Evolutionary conservation across 2,888 invertebrate genomes (phyloP).

Genomic region (Drosophila neotestacea): DNA sequence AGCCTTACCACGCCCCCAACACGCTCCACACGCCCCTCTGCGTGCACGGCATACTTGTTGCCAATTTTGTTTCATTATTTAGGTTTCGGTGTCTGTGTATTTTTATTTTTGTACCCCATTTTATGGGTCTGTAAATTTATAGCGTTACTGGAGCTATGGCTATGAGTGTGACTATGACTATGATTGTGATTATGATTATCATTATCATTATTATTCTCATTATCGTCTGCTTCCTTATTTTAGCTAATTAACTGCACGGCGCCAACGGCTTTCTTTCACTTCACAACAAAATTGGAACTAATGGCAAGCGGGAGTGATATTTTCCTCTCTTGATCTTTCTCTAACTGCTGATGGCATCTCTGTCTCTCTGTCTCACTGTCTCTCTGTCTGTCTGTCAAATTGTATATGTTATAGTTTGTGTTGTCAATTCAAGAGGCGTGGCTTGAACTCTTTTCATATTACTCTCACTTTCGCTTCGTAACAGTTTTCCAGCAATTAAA

Average conservation of each 20-base stretch:
- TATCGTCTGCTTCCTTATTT: slow-evolving; percentile 76
- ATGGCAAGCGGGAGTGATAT: slow-evolving; percentile 36
- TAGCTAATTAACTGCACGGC: slow-evolving; percentile 65
- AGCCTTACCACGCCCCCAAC: slow-evolving; percentile 10
- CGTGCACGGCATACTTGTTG: slow-evolving; percentile 54
- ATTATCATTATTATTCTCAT: slow-evolving; percentile 62
- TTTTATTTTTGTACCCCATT: slow-evolving; percentile 10
- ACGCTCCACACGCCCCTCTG: slow-evolving; percentile 7
- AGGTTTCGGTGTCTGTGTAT: slow-evolving; percentile 73
- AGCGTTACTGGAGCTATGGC: slow-evolving; percentile 43
- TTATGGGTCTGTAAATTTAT: slow-evolving; percentile 71
- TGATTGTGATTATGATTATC: slow-evolving; percentile 29
- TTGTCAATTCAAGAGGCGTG: slow-evolving; percentile 35
- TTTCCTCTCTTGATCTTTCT: background rate
- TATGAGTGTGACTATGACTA: background rate
- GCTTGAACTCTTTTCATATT: slow-evolving; percentile 31
- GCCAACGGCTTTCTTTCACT: slow-evolving; percentile 57
- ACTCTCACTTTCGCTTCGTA: slow-evolving; percentile 67
- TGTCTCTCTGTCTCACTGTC: slow-evolving; percentile 21
- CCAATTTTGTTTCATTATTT: slow-evolving; percentile 55
- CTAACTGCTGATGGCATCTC: slow-evolving; percentile 1
- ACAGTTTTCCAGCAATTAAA: slow-evolving; percentile 59
- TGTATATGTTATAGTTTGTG: slow-evolving; percentile 45
- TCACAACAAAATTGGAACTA: slow-evolving; percentile 52
- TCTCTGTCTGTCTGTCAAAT: slow-evolving; percentile 18